A percentile compares a stretch with the other conserved stretches of the same genome.
phyloP scores from a whole-genome alignment of 2,888 invertebrate species.

The Troides helena region DNA sequence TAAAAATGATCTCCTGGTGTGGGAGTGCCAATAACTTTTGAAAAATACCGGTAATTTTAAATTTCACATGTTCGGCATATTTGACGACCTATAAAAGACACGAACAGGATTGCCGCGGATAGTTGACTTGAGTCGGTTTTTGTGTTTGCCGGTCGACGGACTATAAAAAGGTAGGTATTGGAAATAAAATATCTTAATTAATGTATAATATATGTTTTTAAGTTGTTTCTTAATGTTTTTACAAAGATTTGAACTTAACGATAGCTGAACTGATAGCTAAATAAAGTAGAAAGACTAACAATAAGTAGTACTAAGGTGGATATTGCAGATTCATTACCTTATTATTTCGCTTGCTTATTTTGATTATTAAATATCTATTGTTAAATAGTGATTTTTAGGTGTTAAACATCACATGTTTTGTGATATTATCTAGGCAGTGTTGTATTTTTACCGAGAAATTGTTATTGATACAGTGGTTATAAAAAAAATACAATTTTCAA shows the following conservation, averaged over 20 bases:
- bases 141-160: constrained; percentile 54
- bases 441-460: too few species aligned
- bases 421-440: too few species aligned
- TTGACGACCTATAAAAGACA: constrained; percentile 72
- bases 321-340: too few species aligned
- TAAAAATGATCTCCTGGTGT: constrained; percentile 39
- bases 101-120: constrained; percentile 53
- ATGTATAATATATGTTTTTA: background rate
- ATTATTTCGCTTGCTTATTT: too few species aligned
- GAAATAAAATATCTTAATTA: background rate
- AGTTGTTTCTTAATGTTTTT: background rate
- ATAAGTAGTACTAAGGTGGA: background rate
- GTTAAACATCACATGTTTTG: too few species aligned
- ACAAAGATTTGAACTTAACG: background rate
- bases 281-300: background rate
- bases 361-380: too few species aligned
- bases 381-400: too few species aligned
- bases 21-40: constrained; percentile 42
- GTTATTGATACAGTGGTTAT: too few species aligned
- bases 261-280: too few species aligned
- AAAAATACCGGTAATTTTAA: constrained; percentile 29
- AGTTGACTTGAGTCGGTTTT: constrained; percentile 57
- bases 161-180: constrained; percentile 51
- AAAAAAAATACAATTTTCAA: too few species aligned
- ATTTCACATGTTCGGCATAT: constrained; percentile 37